Evolutionary conservation across 2,113 vertebrate genomes (phyloP).

Genomic region (Lycocorax pyrrhopterus): DNA sequence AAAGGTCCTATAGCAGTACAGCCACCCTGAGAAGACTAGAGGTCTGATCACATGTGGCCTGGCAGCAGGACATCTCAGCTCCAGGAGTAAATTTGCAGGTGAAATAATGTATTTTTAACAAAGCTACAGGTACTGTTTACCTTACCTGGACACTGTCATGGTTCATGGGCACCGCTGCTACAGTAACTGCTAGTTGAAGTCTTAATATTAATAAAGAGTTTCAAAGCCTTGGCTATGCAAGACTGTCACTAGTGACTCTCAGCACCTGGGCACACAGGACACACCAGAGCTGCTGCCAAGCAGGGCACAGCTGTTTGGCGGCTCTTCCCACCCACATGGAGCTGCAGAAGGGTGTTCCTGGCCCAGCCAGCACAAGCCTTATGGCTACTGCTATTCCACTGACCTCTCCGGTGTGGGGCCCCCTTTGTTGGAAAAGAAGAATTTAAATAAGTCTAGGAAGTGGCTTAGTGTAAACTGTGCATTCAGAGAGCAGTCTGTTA

Average conservation of each 20-base stretch:
- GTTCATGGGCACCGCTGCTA: neutral
- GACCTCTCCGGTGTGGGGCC: neutral
- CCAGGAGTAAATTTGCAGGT: neutral
- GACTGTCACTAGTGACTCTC: neutral
- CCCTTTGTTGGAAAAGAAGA: neutral
- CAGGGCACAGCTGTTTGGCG: neutral
- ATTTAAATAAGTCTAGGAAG: neutral
- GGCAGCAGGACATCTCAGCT: neutral
- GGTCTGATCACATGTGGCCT: fast-evolving
- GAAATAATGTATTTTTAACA: neutral
- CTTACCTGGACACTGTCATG: neutral
- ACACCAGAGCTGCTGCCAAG: neutral
- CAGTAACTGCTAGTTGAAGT: neutral
- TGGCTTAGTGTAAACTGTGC: neutral
- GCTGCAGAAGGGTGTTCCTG: neutral
- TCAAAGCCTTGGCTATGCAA: neutral
- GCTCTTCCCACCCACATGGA: neutral
- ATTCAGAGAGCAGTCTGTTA: neutral
- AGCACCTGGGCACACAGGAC: too few relatives aligned
- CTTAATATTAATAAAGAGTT: neutral
- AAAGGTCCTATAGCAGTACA: neutral
- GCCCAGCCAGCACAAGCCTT: neutral
- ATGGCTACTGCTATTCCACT: neutral
- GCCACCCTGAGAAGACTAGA: neutral
- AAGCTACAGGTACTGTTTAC: neutral